Evolutionary conservation across 2,113 vertebrate species (phyloP).

Genomic region (Choloepus hoffmanni): DNA sequence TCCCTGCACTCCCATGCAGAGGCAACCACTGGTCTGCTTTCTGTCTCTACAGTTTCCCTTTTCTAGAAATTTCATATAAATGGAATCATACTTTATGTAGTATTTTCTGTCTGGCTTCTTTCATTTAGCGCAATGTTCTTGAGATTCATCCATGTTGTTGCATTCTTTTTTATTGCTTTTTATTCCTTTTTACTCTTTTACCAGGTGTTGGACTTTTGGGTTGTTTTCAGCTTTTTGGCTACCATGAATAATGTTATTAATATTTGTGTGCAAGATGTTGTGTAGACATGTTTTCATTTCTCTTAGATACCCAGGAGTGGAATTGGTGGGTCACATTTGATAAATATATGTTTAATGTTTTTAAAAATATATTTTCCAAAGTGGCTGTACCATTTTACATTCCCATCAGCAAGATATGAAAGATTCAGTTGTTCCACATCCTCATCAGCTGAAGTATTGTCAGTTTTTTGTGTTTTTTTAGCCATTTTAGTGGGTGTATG

Average conservation of each 20-base stretch:
- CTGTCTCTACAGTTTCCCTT: background rate
- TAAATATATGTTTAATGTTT: background rate
- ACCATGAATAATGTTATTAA: background rate
- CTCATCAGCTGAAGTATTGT: background rate
- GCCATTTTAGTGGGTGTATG: background rate
- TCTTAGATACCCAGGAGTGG: background rate
- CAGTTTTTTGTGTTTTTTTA: background rate
- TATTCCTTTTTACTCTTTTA: background rate
- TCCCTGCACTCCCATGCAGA: background rate
- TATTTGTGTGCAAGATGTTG: background rate
- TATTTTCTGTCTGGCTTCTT: slow-evolving; percentile 13
- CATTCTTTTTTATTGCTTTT: background rate
- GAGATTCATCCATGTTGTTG: background rate
- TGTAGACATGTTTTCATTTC: background rate
- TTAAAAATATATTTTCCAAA: background rate
- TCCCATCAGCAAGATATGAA: background rate
- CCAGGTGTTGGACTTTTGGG: background rate
- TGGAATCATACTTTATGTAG: background rate
- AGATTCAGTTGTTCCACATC: background rate
- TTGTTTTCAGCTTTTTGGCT: slow-evolving; percentile 14
- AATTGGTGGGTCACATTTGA: background rate
- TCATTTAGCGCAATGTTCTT: background rate
- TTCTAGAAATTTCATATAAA: slow-evolving; percentile 22
- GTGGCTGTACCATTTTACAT: background rate
- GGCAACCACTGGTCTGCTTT: background rate